phyloP scores from a whole-genome alignment of 2,888 invertebrate genomes.

The Oligia strigilis region DNA sequence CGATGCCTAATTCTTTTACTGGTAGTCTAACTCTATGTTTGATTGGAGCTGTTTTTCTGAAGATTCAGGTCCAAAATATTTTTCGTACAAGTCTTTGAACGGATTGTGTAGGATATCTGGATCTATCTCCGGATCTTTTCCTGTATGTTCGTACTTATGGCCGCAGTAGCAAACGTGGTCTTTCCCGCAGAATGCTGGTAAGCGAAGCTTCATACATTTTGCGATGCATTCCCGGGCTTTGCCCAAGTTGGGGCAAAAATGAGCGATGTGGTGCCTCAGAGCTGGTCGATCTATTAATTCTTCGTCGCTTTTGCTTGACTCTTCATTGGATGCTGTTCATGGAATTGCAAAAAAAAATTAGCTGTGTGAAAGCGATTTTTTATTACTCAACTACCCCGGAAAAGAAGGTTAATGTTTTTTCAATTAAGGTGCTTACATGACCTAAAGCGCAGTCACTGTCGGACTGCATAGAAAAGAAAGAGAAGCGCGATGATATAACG shows the following conservation, averaged over 20 bases:
- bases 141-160: slow-evolving; percentile 71
- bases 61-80: slow-evolving; percentile 77
- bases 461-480: too few species aligned
- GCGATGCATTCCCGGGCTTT: slow-evolving; percentile 80
- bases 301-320: not conserved
- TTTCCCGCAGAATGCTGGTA: slow-evolving; percentile 86
- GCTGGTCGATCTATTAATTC: slow-evolving; percentile 54
- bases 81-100: slow-evolving; percentile 80
- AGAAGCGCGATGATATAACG: too few species aligned
- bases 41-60: accelerated
- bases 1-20: too few species aligned
- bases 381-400: not conserved
- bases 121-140: slow-evolving; percentile 52
- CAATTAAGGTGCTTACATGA: too few species aligned
- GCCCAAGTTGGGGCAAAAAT: slow-evolving; percentile 83
- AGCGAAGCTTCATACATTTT: slow-evolving; percentile 77
- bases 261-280: slow-evolving; percentile 84
- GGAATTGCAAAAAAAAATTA: slow-evolving; percentile 1
- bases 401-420: not conserved
- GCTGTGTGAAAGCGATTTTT: not conserved
- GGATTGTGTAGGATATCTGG: slow-evolving; percentile 64
- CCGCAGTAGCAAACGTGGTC: slow-evolving; percentile 86
- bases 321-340: slow-evolving; percentile 2
- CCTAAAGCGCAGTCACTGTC: too few species aligned
- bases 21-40: accelerated